Base-by-base conservation (phyloP, 2,113 vertebrate genomes). In the Pithys albifrons region DNA sequence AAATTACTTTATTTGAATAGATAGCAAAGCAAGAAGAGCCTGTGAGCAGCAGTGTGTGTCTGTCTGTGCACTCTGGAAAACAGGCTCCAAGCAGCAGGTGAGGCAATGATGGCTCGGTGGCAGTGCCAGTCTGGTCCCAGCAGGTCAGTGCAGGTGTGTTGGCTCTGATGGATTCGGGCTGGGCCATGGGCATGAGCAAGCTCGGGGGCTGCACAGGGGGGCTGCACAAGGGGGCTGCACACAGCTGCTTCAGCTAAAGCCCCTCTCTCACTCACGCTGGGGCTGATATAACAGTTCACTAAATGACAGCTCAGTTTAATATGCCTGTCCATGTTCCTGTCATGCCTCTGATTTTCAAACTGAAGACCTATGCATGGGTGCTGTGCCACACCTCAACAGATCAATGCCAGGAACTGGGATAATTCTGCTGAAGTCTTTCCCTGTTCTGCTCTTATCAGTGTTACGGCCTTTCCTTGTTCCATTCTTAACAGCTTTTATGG, bases 251-350 rank as follows among this genome's bases (percentile, higher is more conserved):
- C 31, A 35, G 57, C 37, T 39, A 19, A 9, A 76, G 18, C 29
- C 45, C 5, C 1, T 10, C 37, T 51, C 52, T 90, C 52, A 0
- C 52, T 7, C 39, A 41, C 39, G 39, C 48, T 27, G 14, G 1
- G 25, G 41, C n/a, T 62, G 57, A 2, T 58, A 1, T 9, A 3
- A 13, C 25, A 2, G 0, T 27, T 69, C 16, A 10, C 7, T 4
- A 19, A 35, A 10, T 15, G 37, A 66, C 41, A 69, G 51, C 43
- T 62, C 24, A 11, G 6, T 62, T 45, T 49, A 4, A 17, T 24
- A 4, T 16, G 10, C 35, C 23, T 72, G 57, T 7, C 29, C 4
- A 0, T 28, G 52, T 46, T 41, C 29, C 59, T 31, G 19, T 16
- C 35, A 2, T 15, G 49, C 35, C 13, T 33, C 35, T 51, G 64